Base-by-base conservation (phyloP, 2,113 vertebrate species). In the Excalfactoria chinensis region DNA sequence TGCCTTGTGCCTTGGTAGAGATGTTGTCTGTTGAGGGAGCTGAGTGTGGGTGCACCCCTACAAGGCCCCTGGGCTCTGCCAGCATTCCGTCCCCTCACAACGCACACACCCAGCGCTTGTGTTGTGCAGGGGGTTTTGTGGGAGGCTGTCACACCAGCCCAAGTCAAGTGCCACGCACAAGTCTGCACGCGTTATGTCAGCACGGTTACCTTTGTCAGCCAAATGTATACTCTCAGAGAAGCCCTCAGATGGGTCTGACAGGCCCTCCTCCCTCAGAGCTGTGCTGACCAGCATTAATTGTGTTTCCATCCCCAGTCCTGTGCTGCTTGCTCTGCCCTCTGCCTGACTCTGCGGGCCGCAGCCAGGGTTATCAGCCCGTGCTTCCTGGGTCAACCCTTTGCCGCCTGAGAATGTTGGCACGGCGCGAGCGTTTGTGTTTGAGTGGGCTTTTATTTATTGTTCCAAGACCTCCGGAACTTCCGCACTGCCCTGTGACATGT, bases 391-490 rank as follows among this genome's bases (percentile, higher is more conserved):
- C 88, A 51, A 55, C 41, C 75, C 5, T 44, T 89, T 53, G 67
- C 46, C 90, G 56, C 76, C 60, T 9, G 56, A 26, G 73, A 91
- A 51, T 48, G 40, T 30, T 95, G 90, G 95, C 95, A 64, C 43
- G 2, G n/a, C 1, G 3, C 59, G 28, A 66, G 92, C 60, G 30
- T 93, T 93, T 95, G 95, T 90, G 90, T 76, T 80, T 21, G 34
- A 91, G 63, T 69, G 14, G 44, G 32, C 7, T 4, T 85, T 46
- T 91, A 80, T 91, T 93, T 95, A 67, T 95, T 95, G 85, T 95
- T 93, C 41, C 35, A 72, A 89, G 89, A 87, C 82, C 74, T 95
- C 92, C 87, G 91, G 93, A 96, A 95, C 93, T 93, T 96, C 89
- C 89, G 91, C 91, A 63, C 53, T 85, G 72, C 83, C 88, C 86